Conservation (phyloP, 2,797 vertebrate species). For the Podarcis lilfordi region DNA sequence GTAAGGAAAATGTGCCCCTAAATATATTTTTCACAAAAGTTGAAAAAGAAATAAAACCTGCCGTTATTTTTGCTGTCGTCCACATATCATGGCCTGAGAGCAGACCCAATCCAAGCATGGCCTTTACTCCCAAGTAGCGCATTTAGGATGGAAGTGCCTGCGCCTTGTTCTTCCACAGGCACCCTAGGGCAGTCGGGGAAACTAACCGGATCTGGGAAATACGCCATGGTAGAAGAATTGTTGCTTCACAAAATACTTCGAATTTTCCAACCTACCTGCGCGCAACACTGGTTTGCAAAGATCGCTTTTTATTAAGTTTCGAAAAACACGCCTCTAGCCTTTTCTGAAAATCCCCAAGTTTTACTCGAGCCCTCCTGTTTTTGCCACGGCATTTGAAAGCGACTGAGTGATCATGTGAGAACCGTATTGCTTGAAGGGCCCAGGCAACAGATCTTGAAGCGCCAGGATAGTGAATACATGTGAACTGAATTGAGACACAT, state of each 20-base stretch:
- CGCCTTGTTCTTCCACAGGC: not conserved
- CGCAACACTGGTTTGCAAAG: not conserved
- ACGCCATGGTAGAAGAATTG: not conserved
- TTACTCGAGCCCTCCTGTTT: not conserved
- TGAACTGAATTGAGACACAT: not conserved
- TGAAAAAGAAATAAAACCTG: not conserved
- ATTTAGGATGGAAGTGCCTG: no score
- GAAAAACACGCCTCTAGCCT: no score
- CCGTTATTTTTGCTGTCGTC: not conserved
- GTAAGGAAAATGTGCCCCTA: not conserved
- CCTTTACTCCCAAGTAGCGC: not conserved
- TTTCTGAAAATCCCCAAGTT: not conserved
- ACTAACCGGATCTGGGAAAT: not conserved
- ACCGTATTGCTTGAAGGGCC: not conserved
- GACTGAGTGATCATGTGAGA: not conserved
- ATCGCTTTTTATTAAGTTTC: no score
- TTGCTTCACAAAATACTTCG: not conserved
- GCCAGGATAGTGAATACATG: not conserved
- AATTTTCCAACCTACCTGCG: not conserved
- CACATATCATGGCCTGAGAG: not conserved
- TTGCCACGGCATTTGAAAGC: not conserved
- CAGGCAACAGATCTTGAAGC: not conserved
- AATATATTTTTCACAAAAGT: not conserved
- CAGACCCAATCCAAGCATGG: not conserved
- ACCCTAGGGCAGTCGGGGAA: not conserved